phyloP scores from a whole-genome alignment of 2,113 vertebrate species.

The Probosciger aterrimus region DNA sequence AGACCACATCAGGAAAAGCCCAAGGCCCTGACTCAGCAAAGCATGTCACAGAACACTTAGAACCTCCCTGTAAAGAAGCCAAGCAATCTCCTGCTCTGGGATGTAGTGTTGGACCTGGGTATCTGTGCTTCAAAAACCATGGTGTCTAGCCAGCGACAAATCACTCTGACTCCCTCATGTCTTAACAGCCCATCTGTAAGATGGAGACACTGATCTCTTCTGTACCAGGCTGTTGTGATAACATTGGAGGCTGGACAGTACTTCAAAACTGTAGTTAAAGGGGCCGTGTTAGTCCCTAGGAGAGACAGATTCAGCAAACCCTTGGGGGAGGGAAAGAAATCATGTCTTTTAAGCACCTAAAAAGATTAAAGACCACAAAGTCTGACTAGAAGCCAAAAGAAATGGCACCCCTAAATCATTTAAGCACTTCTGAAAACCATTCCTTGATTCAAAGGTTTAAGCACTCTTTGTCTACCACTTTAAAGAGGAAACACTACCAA shows the following conservation, averaged over 20 bases:
- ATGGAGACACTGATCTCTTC: not conserved
- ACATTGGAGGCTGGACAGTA: not conserved
- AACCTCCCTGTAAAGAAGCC: not conserved
- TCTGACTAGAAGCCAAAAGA: not conserved
- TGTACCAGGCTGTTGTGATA: not conserved
- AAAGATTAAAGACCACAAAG: constrained; percentile 12
- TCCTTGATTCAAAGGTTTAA: constrained; percentile 1
- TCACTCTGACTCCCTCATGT: not conserved
- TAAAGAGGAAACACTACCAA: not conserved
- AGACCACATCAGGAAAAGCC: not conserved
- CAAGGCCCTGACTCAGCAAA: not conserved
- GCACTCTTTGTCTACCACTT: not conserved
- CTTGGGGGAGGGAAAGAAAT: not conserved
- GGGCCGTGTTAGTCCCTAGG: too few relatives aligned
- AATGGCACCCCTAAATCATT: not conserved
- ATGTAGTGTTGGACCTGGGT: not conserved
- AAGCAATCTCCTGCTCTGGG: not conserved
- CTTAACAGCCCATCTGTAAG: not conserved
- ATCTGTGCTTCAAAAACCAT: not conserved
- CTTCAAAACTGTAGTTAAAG: not conserved
- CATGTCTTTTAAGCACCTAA: not conserved
- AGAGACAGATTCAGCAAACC: not conserved
- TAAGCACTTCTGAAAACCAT: not conserved
- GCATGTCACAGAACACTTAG: rapidly evolving
- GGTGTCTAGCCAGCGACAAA: not conserved